Conservation (phyloP, 64 coral and sea anemone species). For the Exaiptasia diaphana region DNA sequence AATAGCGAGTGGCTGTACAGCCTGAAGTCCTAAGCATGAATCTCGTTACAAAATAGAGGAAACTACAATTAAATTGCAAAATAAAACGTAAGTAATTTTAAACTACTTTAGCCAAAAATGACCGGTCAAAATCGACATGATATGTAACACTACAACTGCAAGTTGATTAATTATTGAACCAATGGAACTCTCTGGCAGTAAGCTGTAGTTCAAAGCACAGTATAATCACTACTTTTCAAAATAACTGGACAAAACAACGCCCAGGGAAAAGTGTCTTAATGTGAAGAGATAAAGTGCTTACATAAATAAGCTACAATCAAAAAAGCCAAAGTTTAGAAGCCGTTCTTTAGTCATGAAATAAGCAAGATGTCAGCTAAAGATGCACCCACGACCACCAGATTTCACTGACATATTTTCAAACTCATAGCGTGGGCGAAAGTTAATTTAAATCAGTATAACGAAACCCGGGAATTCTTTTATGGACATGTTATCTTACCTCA, state of each 20-base stretch:
- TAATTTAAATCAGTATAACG: slow-evolving; percentile 11
- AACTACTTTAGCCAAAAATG: neutral
- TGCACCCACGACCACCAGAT: slow-evolving; percentile 2
- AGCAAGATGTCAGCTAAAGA: neutral
- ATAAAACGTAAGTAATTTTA: too few species aligned
- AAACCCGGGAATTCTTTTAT: slow-evolving; percentile 11
- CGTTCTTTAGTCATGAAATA: neutral
- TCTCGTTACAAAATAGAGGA: too few species aligned
- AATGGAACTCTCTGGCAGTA: slow-evolving; percentile 12
- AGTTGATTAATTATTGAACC: slow-evolving; percentile 6
- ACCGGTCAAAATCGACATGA: neutral
- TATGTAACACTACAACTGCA: slow-evolving; percentile 24
- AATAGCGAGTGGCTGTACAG: too few species aligned
- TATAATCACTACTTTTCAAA: slow-evolving; percentile 3
- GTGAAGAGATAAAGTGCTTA: too few species aligned
- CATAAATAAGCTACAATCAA: too few species aligned
- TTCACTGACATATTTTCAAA: neutral
- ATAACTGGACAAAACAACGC: neutral
- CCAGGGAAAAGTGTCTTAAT: too few species aligned
- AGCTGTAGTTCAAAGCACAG: neutral
- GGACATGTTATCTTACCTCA: slow-evolving; percentile 5
- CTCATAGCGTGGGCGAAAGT: slow-evolving; percentile 21
- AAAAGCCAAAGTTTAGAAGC: too few species aligned
- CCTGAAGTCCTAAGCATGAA: too few species aligned
- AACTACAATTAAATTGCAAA: too few species aligned